These are phyloP conservation scores for Phalacrocorax brasilianus DNA, from an alignment of 2,113 vertebrate genomes.

Conservation along the genomic window DNA sequence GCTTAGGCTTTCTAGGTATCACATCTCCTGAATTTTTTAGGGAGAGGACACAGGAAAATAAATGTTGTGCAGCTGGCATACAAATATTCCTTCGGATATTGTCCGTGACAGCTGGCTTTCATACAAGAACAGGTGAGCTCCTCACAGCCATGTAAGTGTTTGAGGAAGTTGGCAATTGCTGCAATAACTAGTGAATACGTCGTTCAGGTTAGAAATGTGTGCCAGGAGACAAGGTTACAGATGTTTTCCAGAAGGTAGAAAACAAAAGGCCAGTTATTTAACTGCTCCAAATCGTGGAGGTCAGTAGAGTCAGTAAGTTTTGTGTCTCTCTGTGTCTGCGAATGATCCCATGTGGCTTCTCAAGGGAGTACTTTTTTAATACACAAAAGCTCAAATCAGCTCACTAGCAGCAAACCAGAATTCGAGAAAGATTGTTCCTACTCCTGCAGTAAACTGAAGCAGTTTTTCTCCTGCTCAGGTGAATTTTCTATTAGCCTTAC, in stretches of 20 bases:
- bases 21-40: not conserved
- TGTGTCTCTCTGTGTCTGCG: not conserved
- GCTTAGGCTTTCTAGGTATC: not conserved
- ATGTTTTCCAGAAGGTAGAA: not conserved
- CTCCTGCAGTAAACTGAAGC: not conserved
- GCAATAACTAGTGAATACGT: not conserved
- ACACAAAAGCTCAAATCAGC: not conserved
- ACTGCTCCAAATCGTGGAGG: not conserved
- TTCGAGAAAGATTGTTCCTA: not conserved
- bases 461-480: not conserved
- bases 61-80: not conserved
- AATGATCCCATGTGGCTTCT: not conserved
- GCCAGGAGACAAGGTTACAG: not conserved
- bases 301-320: not conserved
- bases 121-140: not conserved
- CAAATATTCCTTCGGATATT: not conserved
- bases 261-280: not conserved
- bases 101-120: not conserved
- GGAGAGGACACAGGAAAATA: not conserved
- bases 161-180: conserved; percentile 16
- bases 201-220: not conserved
- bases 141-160: not conserved
- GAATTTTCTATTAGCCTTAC: not conserved
- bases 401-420: not conserved
- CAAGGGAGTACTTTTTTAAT: not conserved